Conservation (phyloP, 2,888 invertebrate species). For the Cerastis rubricosa region DNA sequence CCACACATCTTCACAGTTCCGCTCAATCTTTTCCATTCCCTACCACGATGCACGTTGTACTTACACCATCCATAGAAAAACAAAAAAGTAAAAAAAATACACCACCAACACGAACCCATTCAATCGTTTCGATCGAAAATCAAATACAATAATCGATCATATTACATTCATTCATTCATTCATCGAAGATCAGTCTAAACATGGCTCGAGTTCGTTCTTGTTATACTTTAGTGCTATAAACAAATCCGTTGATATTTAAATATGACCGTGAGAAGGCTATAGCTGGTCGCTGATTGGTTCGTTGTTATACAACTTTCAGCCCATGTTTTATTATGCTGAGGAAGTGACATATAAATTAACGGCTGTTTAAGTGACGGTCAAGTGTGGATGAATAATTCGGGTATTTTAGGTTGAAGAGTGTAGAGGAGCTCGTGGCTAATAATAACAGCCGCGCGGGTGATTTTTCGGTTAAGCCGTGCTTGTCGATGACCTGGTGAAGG, state of each 20-base stretch:
- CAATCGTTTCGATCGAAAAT: constrained; percentile 64
- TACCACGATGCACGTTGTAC: background rate
- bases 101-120: constrained; percentile 46
- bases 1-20: background rate
- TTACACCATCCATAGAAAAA: constrained; percentile 9
- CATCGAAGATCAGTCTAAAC: constrained; percentile 89
- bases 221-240: constrained; percentile 83
- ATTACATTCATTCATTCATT: constrained; percentile 88
- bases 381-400: background rate
- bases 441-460: no score
- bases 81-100: constrained; percentile 13
- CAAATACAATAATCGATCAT: constrained; percentile 69
- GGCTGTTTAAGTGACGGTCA: constrained; percentile 29
- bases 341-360: constrained; percentile 70
- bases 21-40: background rate
- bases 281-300: constrained; percentile 53
- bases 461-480: no score
- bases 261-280: constrained; percentile 81
- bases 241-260: constrained; percentile 84
- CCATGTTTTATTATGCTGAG: constrained; percentile 74
- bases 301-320: constrained; percentile 72
- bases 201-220: constrained; percentile 80
- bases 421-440: no score
- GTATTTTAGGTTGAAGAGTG: background rate
- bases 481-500: no score